Base-by-base conservation (phyloP, 2,113 vertebrate species). In the human (Homo sapiens) region DNA sequence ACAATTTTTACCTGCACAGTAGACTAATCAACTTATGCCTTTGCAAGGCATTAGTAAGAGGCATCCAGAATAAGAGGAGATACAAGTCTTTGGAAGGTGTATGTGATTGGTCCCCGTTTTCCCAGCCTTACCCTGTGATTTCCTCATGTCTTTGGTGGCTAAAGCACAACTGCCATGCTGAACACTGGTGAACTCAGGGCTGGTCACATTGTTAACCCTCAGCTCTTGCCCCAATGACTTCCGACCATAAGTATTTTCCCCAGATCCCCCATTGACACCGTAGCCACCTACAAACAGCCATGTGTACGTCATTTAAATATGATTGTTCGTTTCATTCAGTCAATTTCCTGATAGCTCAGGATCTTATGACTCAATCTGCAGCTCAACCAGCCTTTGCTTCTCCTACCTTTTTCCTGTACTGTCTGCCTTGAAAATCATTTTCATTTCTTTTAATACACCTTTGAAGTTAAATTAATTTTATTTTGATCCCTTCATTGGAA, bases 201-300 rank as follows among this genome's bases (percentile, higher is more conserved):
- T 98, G 97, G 99, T 99, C 99, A 99, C 99, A 99, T 99, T 99
- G 99, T 99, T 99, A 99, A 99, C 98, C 98, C 99, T 99, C 99
- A 99, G 99, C 99, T 99, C 99, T 99, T 99, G 99, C 99, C 99
- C 99, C 99, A 99, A 98, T 99, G 99, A 99, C 99, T 99, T 99
- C 99, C 99, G 99, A 99, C 99, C 99, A 99, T 99, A 99, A 99
- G 99, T 99, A 99, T 99, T 99, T 99, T 99, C 99, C 99, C 99
- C 99, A 99, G 99, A 99, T 99, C 99, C 99, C 98, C 99, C 99
- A 99, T 99, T 99, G 99, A 99, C 98, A 98, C 99, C 99, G 99
- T 99, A 99, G 99, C 99, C 99, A 99, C 99, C 99, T 99, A 96
- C 82, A 97, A 98, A 94, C 89, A 98, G 84, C 0, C 96, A 97